phyloP scores from a whole-genome alignment of 64 coral and sea anemone species.

The Anthopleura sola region DNA sequence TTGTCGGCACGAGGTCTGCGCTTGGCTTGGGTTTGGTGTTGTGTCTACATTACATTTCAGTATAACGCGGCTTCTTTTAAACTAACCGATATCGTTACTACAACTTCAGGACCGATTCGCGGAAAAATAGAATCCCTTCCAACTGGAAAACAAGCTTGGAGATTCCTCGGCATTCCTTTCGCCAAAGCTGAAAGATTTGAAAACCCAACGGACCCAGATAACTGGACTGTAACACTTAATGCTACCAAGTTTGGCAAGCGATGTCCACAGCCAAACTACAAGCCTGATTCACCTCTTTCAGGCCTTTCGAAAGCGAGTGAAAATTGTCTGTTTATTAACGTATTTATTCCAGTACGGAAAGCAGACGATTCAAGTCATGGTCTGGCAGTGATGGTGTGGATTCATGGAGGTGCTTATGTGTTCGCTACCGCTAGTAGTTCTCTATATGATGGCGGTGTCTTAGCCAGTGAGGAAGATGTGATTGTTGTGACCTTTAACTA shows the following conservation, averaged over 20 bases:
- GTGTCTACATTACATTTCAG: too few relatives aligned
- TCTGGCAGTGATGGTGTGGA: not conserved
- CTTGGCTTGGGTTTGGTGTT: too few relatives aligned
- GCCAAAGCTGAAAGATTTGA: constrained; percentile 4
- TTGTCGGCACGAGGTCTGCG: too few relatives aligned
- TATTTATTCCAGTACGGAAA: not conserved
- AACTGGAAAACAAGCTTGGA: constrained; percentile 12
- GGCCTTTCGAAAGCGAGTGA: not conserved
- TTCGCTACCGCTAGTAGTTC: not conserved
- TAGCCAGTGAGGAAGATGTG: not conserved
- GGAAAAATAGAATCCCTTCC: not conserved
- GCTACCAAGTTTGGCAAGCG: not conserved
- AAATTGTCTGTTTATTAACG: not conserved
- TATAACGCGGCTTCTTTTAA: too few relatives aligned
- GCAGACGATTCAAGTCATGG: not conserved
- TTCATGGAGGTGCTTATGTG: constrained; percentile 5
- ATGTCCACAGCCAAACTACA: not conserved
- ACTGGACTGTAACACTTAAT: not conserved
- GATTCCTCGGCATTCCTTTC: not conserved
- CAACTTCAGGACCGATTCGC: constrained; percentile 16
- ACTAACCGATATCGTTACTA: not conserved
- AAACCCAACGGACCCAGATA: not conserved
- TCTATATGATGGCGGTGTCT: not conserved
- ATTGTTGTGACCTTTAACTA: constrained; percentile 6
- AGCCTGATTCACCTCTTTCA: not conserved